These are phyloP conservation scores for Natrix natrix DNA, from an alignment of 2,797 vertebrate species.

Conservation along the genomic window DNA sequence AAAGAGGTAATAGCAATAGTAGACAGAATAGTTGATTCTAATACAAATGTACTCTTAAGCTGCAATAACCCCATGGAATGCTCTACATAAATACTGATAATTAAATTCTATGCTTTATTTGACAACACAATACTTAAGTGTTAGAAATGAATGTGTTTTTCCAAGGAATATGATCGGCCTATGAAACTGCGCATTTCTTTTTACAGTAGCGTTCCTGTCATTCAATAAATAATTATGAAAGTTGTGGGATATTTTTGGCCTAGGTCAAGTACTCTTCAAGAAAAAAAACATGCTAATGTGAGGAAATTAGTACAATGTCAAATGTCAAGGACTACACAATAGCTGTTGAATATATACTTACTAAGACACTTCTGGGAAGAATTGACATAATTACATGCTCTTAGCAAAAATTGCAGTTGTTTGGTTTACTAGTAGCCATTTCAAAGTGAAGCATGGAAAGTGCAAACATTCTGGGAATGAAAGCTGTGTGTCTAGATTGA, in stretches of 20 bases:
- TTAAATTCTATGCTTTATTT: constrained; percentile 72
- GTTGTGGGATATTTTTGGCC: constrained; percentile 63
- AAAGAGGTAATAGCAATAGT: background rate
- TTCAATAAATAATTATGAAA: constrained; percentile 64
- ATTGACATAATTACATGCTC: constrained; percentile 57
- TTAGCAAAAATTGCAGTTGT: constrained; percentile 45
- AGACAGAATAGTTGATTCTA: background rate
- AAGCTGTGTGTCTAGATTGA: background rate
- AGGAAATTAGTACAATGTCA: constrained; percentile 63
- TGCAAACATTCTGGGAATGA: constrained; percentile 42
- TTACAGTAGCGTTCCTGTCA: constrained; percentile 43
- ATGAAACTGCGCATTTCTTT: constrained; percentile 49
- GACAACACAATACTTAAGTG: constrained; percentile 49
- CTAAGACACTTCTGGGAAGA: constrained; percentile 45
- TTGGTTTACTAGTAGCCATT: constrained; percentile 50
- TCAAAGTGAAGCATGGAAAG: constrained; percentile 18
- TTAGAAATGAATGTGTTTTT: constrained; percentile 56
- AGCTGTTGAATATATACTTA: constrained; percentile 67
- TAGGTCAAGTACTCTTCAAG: constrained; percentile 66
- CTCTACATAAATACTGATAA: constrained; percentile 75
- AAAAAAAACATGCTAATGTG: constrained; percentile 60
- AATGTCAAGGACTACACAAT: constrained; percentile 66
- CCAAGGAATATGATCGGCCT: constrained; percentile 50
- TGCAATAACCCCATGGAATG: constrained; percentile 36
- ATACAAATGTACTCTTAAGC: background rate